Evolutionary conservation across 2,113 vertebrate genomes (phyloP), one percentile per base, ranked within the genome.

Genomic region (Orientallactaga bullata): DNA sequence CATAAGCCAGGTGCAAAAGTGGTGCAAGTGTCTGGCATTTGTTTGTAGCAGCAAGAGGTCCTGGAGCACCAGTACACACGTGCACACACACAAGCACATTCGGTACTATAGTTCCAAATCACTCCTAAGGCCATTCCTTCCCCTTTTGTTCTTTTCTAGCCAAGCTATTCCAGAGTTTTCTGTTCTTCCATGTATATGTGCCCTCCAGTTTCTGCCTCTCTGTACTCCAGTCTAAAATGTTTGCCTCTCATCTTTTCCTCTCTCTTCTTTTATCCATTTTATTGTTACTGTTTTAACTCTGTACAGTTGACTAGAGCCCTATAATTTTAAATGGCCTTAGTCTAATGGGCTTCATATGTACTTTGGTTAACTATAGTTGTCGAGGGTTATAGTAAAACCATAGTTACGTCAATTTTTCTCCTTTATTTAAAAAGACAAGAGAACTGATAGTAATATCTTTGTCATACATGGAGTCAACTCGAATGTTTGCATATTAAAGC

Each of bases 281-380:
- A 37, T 69, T 94, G 47, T 68, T 90, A 65, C 51, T 86, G 17
- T 72, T 82, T 95, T 83, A 95, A 76, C 61, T 81, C 69, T 55
- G 32, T 28, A n/a, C 39, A 85, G 4, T 72, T 77, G 37, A 47
- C 81, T 85, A 61, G 80, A 89, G 82, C 88, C 28, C 71, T 15
- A 58, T 69, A 24, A 28, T 81, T 96, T 55, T 42, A 73, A 89
- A 63, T 5, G 83, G 8, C 79, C 37, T 89, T 86, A 58, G 24
- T 92, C 37, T 69, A 16, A 16, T 79, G 51, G 81, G 17, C 8
- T 65, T 78, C 61, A 72, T 65, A 80, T 3, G 37, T 84, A 16
- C 88, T 58, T 84, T 89, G 76, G 11, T 85, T 92, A 88, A 92
- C 82, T 89, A 35, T 92, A 95, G 65, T 76, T 86, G 88, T 87